Conservation (phyloP, 2,797 vertebrate species). For the Brachymystax lenok region DNA sequence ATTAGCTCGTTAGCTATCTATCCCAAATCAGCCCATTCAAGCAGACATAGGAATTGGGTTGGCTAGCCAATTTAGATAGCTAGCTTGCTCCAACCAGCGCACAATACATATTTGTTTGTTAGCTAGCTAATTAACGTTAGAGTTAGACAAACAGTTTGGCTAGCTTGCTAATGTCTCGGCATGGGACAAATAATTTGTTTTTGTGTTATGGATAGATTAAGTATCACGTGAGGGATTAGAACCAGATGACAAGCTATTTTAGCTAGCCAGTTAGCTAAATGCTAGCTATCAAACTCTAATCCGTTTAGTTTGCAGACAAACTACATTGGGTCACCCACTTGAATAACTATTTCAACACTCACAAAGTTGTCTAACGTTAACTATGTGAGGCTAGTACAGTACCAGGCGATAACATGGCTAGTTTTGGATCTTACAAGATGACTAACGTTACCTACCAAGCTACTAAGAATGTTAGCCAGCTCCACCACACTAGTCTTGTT, state of each 20-base stretch:
- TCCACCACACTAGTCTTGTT: too few relatives aligned
- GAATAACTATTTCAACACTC: background rate
- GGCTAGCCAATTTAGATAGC: background rate
- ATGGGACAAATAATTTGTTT: background rate
- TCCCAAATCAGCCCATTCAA: too few relatives aligned
- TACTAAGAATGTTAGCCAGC: too few relatives aligned
- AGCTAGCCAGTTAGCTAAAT: background rate
- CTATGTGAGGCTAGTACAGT: background rate
- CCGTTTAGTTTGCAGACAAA: background rate
- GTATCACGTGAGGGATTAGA: conserved; percentile 1
- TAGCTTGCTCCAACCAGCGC: background rate
- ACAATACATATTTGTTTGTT: background rate
- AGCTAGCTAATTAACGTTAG: background rate
- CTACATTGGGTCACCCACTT: background rate
- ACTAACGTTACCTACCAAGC: too few relatives aligned
- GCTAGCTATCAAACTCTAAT: background rate
- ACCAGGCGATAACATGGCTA: background rate
- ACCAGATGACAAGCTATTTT: background rate
- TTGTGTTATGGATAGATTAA: background rate
- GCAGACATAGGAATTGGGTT: too few relatives aligned
- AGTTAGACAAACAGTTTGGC: background rate
- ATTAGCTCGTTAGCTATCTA: background rate
- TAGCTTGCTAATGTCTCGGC: background rate
- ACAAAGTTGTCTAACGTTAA: background rate
- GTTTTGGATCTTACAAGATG: too few relatives aligned